A percentile compares a stretch with the other conserved stretches of the same genome.
Conservation (phyloP, 2,888 invertebrate genomes). For the Atherix ibis region DNA sequence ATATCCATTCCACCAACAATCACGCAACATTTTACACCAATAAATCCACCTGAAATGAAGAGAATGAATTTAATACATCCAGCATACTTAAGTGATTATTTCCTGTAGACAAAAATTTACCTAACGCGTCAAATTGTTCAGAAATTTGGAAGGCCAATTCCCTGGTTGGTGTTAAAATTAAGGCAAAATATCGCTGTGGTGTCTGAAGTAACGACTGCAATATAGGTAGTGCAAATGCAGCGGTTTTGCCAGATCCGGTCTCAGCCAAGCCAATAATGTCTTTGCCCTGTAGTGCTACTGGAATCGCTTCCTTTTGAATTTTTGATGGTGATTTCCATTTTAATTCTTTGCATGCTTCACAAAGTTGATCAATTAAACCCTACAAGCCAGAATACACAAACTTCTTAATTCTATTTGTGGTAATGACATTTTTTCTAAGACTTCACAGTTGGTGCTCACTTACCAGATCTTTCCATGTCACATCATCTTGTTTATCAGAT, state of each 20-base stretch:
- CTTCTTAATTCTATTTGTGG: neutral
- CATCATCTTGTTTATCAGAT: too few species aligned
- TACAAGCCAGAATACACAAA: conserved; percentile 25
- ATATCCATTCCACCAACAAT: conserved; percentile 99
- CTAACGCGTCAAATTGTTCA: conserved; percentile 95
- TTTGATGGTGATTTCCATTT: conserved; percentile 92
- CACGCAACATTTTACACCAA: conserved; percentile 90
- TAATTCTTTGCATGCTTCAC: conserved; percentile 77
- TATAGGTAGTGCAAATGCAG: conserved; percentile 93
- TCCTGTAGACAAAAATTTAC: conserved; percentile 29
- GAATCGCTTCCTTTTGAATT: conserved; percentile 90
- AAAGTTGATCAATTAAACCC: conserved; percentile 83
- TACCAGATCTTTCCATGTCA: conserved; percentile 47
- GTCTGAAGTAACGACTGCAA: conserved; percentile 76
- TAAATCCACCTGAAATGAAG: conserved; percentile 48
- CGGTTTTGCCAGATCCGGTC: conserved; percentile 79
- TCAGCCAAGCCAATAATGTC: conserved; percentile 52
- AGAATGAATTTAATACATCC: neutral
- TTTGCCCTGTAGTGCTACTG: conserved; percentile 74
- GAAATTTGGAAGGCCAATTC: conserved; percentile 97
- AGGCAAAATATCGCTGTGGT: conserved; percentile 86
- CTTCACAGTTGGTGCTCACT: conserved; percentile 14
- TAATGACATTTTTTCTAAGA: neutral
- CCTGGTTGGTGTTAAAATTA: conserved; percentile 89
- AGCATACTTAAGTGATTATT: too few species aligned